phyloP scores from a whole-genome alignment of 2,797 vertebrate genomes.

The Poeciliopsis presidionis region DNA sequence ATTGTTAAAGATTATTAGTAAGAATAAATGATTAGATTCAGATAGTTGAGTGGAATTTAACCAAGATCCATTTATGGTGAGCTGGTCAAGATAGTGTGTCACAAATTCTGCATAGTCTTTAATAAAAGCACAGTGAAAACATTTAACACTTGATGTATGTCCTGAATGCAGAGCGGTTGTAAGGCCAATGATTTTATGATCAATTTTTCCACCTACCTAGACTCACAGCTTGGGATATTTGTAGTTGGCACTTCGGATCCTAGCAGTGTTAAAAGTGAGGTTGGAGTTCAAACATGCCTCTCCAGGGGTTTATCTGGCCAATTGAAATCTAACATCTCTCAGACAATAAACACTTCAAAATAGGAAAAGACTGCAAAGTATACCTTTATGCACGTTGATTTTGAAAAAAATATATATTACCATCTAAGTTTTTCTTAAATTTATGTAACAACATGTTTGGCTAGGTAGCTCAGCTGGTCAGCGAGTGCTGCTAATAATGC shows the following conservation, averaged over 20 bases:
- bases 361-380: too few relatives aligned
- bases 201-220: constrained; percentile 19
- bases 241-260: neutral
- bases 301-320: constrained; percentile 5
- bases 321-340: too few relatives aligned
- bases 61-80: neutral
- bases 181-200: constrained; percentile 44
- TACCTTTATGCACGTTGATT: too few relatives aligned
- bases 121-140: constrained; percentile 9
- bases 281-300: constrained; percentile 23
- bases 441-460: too few relatives aligned
- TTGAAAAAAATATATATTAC: too few relatives aligned
- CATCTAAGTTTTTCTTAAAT: too few relatives aligned
- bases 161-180: constrained; percentile 17
- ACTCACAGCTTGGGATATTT: constrained; percentile 8
- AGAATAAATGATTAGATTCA: neutral
- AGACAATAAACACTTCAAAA: too few relatives aligned
- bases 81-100: neutral
- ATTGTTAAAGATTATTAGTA: neutral
- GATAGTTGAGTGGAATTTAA: neutral
- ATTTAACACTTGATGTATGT: constrained; percentile 17
- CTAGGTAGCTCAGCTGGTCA: too few relatives aligned
- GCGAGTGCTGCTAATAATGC: too few relatives aligned
- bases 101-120: neutral
- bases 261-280: constrained; percentile 22